Percentiles rank a stretch among this genome's conserved stretches.
These are phyloP conservation scores for Galerucella nymphaeae DNA, from an alignment of 2,888 invertebrate genomes.

Conservation along the genomic window DNA sequence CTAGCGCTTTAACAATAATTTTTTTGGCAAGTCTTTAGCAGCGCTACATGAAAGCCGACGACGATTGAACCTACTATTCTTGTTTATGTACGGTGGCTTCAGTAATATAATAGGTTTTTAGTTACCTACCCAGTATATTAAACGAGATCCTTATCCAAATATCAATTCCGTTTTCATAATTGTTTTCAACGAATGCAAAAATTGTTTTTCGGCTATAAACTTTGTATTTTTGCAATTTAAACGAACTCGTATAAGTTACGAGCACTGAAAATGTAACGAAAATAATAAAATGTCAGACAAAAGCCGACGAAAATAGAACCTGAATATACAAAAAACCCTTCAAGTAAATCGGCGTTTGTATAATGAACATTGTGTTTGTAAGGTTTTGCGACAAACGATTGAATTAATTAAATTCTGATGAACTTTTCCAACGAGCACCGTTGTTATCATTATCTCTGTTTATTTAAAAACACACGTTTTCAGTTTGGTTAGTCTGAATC, in stretches of 20 bases:
- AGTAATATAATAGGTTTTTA: no score
- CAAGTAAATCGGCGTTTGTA: slow-evolving; percentile 4
- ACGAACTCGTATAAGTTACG: neutral
- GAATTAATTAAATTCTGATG: slow-evolving; percentile 15
- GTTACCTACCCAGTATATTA: neutral
- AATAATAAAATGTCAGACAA: slow-evolving; percentile 4
- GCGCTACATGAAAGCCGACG: no score
- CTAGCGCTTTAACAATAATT: no score
- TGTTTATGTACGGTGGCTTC: no score
- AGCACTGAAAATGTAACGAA: neutral
- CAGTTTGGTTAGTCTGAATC: no score
- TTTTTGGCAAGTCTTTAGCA: no score
- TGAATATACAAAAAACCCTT: neutral
- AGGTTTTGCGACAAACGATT: neutral
- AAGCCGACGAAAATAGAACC: neutral
- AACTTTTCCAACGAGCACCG: neutral
- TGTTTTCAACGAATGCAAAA: neutral
- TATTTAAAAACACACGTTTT: no score
- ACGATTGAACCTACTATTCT: no score
- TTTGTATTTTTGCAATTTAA: neutral
- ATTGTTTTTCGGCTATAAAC: neutral
- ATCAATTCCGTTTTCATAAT: neutral
- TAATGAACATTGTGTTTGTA: slow-evolving; percentile 10
- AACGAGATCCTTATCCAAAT: neutral
- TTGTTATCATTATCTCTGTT: no score